Conservation (phyloP, 2,888 invertebrate genomes). For the Melipona bicolor region DNA sequence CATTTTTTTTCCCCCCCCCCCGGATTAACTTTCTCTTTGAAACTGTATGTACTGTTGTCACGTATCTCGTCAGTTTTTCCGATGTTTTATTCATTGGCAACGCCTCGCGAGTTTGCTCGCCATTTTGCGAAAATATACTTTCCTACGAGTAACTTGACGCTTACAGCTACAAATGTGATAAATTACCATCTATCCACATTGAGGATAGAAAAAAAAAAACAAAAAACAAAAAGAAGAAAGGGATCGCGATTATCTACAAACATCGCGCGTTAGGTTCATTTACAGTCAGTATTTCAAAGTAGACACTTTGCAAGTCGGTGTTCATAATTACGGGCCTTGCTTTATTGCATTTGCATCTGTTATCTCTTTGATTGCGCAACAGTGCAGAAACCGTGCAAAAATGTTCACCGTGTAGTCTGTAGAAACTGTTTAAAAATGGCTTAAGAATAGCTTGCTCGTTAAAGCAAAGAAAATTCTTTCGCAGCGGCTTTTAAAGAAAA, state of each 20-base stretch:
- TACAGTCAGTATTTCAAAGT: neutral
- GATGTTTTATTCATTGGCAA: neutral
- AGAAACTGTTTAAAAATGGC: neutral
- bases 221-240: neutral
- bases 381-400: conserved; percentile 22
- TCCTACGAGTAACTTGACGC: no score
- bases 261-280: neutral
- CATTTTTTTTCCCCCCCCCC: no score
- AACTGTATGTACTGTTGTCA: neutral
- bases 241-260: neutral
- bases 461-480: neutral
- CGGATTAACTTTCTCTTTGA: neutral
- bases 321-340: conserved; percentile 13
- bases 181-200: neutral
- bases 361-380: conserved; percentile 19
- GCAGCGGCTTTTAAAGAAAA: no score
- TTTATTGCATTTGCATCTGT: conserved; percentile 2
- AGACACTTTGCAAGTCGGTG: neutral
- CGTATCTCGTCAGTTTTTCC: no score
- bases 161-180: neutral
- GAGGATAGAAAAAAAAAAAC: no score
- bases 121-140: neutral
- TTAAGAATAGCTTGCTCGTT: neutral
- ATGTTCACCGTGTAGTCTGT: neutral
- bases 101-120: no score